Percentiles rank a stretch among this genome's conserved stretches.
These are phyloP conservation scores for Choristoneura rosaceana DNA, from an alignment of 2,888 invertebrate genomes.

Conservation along the genomic window DNA sequence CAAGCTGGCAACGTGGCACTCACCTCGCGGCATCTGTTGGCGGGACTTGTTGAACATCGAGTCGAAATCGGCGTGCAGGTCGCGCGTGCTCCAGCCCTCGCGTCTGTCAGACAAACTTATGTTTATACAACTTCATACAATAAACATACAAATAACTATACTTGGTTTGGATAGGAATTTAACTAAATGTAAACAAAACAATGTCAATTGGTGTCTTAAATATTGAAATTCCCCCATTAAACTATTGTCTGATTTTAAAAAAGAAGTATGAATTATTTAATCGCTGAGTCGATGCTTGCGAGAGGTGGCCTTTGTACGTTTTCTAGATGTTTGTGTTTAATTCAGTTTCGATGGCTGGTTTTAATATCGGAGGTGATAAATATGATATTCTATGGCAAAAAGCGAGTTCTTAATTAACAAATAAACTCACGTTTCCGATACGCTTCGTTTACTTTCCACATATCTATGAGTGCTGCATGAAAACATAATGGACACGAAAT, in stretches of 20 bases:
- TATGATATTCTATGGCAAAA: neutral
- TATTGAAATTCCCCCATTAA: too few relatives aligned
- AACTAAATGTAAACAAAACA: too few relatives aligned
- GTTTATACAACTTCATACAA: neutral
- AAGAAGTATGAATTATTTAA: too few relatives aligned
- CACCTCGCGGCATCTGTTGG: constrained; percentile 89
- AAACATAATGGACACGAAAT: constrained; percentile 47
- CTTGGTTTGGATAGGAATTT: too few relatives aligned
- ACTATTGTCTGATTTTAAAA: too few relatives aligned
- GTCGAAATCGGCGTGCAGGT: constrained; percentile 90
- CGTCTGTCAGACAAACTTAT: constrained; percentile 60
- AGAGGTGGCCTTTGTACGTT: too few relatives aligned
- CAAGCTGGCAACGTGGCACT: constrained; percentile 76
- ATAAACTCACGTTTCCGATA: constrained; percentile 79
- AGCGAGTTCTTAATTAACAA: constrained; percentile 1
- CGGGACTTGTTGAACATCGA: constrained; percentile 88
- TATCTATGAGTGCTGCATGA: constrained; percentile 79
- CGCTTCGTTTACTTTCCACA: constrained; percentile 81
- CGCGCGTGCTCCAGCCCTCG: constrained; percentile 87
- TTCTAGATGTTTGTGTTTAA: too few relatives aligned
- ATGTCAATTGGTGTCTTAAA: too few relatives aligned
- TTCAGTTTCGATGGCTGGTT: too few relatives aligned
- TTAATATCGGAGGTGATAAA: neutral
- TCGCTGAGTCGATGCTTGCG: too few relatives aligned
- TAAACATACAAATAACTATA: too few relatives aligned